A percentile compares a stretch with the other conserved stretches of the same genome.
Conservation (phyloP, 2,797 vertebrate genomes). For the Lycodopsis pacificus region DNA sequence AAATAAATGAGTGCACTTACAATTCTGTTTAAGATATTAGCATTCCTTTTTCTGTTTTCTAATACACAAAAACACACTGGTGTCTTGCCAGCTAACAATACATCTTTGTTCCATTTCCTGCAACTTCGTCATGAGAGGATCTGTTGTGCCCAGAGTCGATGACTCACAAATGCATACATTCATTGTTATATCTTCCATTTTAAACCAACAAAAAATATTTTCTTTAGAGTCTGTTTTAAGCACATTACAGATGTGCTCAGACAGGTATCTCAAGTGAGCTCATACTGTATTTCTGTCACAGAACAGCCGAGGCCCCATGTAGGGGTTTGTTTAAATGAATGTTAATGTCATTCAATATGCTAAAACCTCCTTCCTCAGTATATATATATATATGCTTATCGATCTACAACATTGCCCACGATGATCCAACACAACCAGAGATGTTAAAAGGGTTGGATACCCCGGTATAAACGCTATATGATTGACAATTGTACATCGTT, state of each 20-base stretch:
- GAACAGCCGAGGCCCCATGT: background rate
- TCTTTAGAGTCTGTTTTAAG: background rate
- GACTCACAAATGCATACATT: background rate
- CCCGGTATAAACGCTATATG: too few species aligned
- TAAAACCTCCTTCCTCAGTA: background rate
- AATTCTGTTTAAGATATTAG: background rate
- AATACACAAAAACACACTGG: background rate
- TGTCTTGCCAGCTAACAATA: background rate
- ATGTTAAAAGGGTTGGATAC: background rate
- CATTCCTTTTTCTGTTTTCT: background rate
- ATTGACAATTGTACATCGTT: conserved; percentile 1
- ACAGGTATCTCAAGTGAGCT: background rate
- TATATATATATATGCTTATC: background rate
- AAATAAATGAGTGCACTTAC: background rate
- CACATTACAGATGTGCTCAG: conserved; percentile 6
- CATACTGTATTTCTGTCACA: background rate
- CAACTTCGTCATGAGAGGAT: background rate
- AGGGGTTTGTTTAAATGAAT: background rate
- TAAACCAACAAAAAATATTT: background rate
- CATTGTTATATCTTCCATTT: conserved; percentile 2
- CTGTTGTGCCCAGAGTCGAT: background rate
- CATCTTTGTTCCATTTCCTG: background rate
- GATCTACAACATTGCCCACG: background rate
- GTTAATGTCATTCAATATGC: background rate
- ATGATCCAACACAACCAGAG: conserved; percentile 5